These are phyloP conservation scores for Nomada lathburiana DNA, from an alignment of 2,888 invertebrate genomes.

Conservation along the genomic window DNA sequence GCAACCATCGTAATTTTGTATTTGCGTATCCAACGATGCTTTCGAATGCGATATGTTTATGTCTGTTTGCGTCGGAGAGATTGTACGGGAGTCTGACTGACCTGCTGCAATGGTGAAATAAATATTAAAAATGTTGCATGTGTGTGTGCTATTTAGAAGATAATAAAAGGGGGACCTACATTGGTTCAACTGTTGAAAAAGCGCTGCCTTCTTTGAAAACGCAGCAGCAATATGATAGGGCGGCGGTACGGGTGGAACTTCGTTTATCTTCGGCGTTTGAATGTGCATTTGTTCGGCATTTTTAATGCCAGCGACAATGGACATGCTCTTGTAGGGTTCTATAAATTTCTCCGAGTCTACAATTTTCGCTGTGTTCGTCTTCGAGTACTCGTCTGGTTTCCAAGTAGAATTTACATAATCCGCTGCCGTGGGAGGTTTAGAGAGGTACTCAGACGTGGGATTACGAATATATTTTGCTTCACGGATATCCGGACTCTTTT, in stretches of 20 bases:
- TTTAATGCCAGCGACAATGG: constrained; percentile 62
- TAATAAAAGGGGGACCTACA: constrained; percentile 55
- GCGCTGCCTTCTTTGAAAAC: constrained; percentile 90
- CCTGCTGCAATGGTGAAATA: constrained; percentile 39
- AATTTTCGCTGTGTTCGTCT: constrained; percentile 81
- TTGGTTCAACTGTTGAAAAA: constrained; percentile 80
- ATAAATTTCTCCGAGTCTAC: constrained; percentile 81
- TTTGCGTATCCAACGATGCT: constrained; percentile 49
- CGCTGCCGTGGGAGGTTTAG: constrained; percentile 79
- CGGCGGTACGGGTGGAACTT: constrained; percentile 86
- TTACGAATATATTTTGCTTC: constrained; percentile 83
- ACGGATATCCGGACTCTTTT: constrained; percentile 81
- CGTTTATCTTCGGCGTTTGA: constrained; percentile 72
- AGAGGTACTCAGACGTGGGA: constrained; percentile 79
- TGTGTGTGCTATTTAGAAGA: background rate
- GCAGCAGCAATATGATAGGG: constrained; percentile 94
- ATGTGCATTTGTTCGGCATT: constrained; percentile 70
- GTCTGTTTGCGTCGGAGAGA: constrained; percentile 43
- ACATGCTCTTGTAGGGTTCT: constrained; percentile 74
- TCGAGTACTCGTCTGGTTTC: constrained; percentile 82
- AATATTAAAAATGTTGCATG: background rate
- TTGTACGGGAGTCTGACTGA: constrained; percentile 49
- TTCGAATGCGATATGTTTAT: constrained; percentile 53
- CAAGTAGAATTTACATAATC: constrained; percentile 82
- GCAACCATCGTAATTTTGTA: constrained; percentile 48